Evolutionary conservation across 1,140 invertebrate species (phyloP), one percentile per base, ranked within the genome.

Genomic region (Papilio machaon): DNA sequence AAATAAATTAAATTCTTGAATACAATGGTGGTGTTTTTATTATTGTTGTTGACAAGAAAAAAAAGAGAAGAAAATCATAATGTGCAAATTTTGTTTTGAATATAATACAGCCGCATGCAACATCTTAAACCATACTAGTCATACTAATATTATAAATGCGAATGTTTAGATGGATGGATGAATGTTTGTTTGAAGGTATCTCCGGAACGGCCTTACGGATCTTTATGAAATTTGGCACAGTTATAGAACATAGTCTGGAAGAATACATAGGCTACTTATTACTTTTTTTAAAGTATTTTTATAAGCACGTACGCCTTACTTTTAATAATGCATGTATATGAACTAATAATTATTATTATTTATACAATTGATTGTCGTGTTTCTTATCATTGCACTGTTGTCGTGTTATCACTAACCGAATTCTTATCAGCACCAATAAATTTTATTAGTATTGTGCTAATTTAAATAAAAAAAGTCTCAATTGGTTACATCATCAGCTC

Each of bases 321-420:
- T 43, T 52, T 52, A 52, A 52, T 52, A 58, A 58, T 58, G 8
- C 54, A 7, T 1, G n/a, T 58, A 1, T 58, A 58, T 6, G 1
- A 58, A 58, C 17, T n/a, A n/a, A 8, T 54, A 54, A 54, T 54
- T 17, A 58, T 54, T 54, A 54, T 54, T 58, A 58, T 58, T 58
- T 19, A 58, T 9, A 58, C 54, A 58, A 54, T 58, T n/a, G 17
- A 58, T 58, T 58, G 9, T 17, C 54, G n/a, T 58, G 17, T 58
- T 19, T 17, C 7, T 52, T 58, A 58, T 58, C 54, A 58, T 19
- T 58, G 54, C 54, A 58, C 6, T 58, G 17, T 58, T 58, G n/a
- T 58, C 54, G n/a, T n/a, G n/a, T 8, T 58, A 58, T 58, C 54
- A 58, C 17, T 58, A 58, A 58, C 54, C 54, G 54, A 58, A 58